Conservation (phyloP, 2,113 vertebrate species). For the Eubucco bourcierii region DNA sequence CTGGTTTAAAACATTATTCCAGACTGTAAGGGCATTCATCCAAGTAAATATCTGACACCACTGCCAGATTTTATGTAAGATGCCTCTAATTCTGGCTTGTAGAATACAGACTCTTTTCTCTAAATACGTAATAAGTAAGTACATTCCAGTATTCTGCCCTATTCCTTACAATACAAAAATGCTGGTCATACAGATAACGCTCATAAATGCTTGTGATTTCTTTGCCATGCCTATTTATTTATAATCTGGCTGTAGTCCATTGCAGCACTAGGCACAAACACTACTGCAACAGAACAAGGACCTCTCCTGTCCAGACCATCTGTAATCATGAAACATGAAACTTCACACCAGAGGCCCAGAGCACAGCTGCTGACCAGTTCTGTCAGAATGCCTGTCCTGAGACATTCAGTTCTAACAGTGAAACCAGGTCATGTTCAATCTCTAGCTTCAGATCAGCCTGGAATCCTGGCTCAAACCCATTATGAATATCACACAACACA, state of each 20-base stretch:
- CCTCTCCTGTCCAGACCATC: background rate
- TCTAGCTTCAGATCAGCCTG: background rate
- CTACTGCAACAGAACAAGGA: background rate
- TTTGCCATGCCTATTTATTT: background rate
- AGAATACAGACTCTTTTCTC: background rate
- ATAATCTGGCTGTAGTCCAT: background rate
- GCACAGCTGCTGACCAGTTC: background rate
- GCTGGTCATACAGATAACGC: background rate
- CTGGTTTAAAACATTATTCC: background rate
- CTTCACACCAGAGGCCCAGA: fast-evolving
- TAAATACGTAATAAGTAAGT: background rate
- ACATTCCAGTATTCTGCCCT: background rate
- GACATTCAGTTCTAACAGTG: background rate
- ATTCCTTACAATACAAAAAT: background rate
- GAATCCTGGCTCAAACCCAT: background rate
- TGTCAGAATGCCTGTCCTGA: background rate
- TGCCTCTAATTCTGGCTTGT: background rate
- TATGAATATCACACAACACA: background rate
- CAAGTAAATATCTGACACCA: background rate
- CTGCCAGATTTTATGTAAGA: background rate
- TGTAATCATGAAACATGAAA: background rate
- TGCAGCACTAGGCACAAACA: background rate
- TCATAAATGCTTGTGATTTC: background rate
- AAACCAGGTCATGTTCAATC: background rate
- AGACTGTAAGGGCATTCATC: background rate